Base-by-base conservation (phyloP, 2,113 vertebrate genomes). In the Prunella himalayana region DNA sequence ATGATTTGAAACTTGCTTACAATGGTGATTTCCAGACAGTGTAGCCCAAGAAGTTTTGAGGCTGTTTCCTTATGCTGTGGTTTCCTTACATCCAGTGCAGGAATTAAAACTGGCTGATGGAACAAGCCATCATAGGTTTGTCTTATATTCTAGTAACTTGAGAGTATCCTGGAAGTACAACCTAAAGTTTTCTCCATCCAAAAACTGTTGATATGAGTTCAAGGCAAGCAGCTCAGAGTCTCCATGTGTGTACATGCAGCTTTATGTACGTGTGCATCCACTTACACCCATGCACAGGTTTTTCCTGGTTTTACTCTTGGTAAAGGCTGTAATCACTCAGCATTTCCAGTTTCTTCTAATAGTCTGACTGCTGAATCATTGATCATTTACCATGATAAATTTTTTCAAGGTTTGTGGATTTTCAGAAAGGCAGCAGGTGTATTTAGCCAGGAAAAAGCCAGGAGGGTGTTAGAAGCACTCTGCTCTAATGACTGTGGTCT, bases 221-320 rank as follows among this genome's bases (percentile, higher is more conserved):
- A 16, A 37, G 19, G 13, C 0, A 3, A 1, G 24, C 4, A 17
- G 39, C 41, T 75, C 37, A 66, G 27, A 17, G 13, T 41, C 13
- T 37, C 16, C 24, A 0, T 0, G 1, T 25, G 31, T 51, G 18
- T 11, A 4, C 10, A 1, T 5, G 14, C 11, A 64, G 13, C 21
- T 28, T 66, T 45, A 6, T 5, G 5, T 13, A 9, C 2, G 0
- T 10, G 14, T n/a, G 20, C 39, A 24, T 24, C 45, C 13, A 31
- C 21, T 39, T 68, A 39, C 6, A 73, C 8, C 3, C 59, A 1
- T 15, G n/a, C 2, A 14, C 3, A 19, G 28, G 3, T 14, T 63
- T 65, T 25, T 66, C 39, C 21, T 22, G 10, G 15, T 70, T 57
- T 24, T 31, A 11, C 15, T 59, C 10, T 56, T 75, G 23, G 4